Conservation (phyloP, 30 jellyfish, hydroid and myxozoan species). For the Cassiopea andromeda region DNA sequence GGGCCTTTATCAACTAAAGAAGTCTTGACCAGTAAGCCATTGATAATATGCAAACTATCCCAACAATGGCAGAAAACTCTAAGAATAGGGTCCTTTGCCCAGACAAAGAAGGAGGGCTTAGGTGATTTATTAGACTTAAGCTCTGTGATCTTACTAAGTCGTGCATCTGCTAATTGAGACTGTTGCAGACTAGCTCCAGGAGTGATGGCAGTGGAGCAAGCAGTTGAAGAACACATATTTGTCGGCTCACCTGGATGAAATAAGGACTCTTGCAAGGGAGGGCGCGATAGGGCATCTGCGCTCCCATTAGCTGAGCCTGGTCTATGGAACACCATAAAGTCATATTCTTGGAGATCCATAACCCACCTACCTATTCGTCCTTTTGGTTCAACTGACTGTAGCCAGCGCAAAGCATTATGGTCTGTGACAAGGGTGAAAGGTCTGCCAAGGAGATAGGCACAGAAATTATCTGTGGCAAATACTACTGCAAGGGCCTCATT, state of each 20-base stretch:
- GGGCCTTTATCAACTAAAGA: background rate
- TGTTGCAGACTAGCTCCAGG: conserved; percentile 13
- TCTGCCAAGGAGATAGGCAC: conserved; percentile 53
- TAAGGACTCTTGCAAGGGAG: background rate
- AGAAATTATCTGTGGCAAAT: conserved; percentile 28
- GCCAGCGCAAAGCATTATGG: conserved; percentile 73
- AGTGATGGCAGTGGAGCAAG: conserved; percentile 35
- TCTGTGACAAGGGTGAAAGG: conserved; percentile 56
- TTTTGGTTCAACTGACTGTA: conserved; percentile 60
- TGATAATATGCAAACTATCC: conserved; percentile 27
- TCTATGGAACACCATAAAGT: conserved; percentile 45
- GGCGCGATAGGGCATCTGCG: conserved; percentile 79
- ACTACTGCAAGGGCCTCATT: conserved; percentile 70
- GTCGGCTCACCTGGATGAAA: background rate
- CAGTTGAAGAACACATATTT: background rate
- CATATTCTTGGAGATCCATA: conserved; percentile 55
- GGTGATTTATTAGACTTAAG: conserved; percentile 10
- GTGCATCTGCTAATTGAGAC: conserved; percentile 23
- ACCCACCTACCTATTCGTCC: conserved; percentile 79
- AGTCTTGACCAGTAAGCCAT: conserved; percentile 45
- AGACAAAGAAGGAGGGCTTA: conserved; percentile 37
- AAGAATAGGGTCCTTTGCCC: conserved; percentile 41
- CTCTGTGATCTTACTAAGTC: background rate
- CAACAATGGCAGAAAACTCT: conserved; percentile 52
- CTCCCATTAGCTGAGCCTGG: conserved; percentile 49